Conservation (phyloP, 2,113 vertebrate genomes). For the Nesoenas mayeri region DNA sequence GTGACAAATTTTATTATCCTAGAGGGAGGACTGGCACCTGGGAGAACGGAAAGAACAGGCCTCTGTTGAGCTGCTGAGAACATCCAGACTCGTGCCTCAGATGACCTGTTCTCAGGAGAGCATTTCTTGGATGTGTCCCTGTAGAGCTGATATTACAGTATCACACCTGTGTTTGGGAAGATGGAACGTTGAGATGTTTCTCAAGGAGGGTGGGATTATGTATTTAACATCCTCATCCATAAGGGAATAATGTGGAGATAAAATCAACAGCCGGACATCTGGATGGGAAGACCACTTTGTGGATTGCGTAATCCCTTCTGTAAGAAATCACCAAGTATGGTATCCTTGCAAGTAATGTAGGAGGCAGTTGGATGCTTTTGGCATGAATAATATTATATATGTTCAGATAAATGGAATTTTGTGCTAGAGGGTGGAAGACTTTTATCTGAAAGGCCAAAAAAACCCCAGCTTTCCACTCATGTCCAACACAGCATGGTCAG, state of each 20-base stretch:
- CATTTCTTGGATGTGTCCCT: background rate
- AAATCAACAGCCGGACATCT: background rate
- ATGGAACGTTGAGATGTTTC: background rate
- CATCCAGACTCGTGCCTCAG: background rate
- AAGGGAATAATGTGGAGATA: background rate
- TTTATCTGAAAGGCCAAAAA: background rate
- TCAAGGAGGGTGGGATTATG: background rate
- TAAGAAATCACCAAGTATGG: background rate
- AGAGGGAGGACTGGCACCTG: background rate
- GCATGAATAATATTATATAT: background rate
- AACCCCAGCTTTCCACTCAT: fast-evolving
- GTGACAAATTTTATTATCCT: background rate
- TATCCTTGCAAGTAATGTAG: background rate
- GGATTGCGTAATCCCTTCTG: background rate
- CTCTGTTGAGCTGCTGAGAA: background rate
- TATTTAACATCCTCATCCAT: background rate
- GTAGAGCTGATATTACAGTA: background rate
- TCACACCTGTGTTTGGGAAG: background rate
- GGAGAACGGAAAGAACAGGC: background rate
- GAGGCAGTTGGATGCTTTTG: background rate
- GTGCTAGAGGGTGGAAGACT: background rate
- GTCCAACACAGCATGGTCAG: background rate
- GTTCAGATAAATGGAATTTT: background rate
- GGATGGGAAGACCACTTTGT: background rate
- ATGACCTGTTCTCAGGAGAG: background rate